A percentile compares a stretch with the other conserved stretches of the same genome.
Evolutionary conservation across 2,113 vertebrate genomes (phyloP).

Genomic region (Gavia stellata): DNA sequence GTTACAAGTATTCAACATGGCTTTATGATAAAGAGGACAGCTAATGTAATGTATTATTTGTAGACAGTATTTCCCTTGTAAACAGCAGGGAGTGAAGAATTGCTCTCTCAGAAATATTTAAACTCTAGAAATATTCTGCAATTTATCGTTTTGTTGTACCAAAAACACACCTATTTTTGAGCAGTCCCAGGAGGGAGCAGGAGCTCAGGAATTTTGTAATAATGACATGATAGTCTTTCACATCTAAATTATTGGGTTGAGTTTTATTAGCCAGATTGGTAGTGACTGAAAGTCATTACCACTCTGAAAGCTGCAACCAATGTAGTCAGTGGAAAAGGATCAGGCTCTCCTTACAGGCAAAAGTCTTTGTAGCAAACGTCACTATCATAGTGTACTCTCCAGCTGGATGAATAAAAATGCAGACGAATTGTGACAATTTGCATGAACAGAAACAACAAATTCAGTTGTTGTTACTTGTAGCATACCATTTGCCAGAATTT

Average conservation of each 20-base stretch:
- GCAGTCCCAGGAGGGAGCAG: not conserved
- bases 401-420: not conserved
- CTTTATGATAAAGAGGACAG: conserved; percentile 78
- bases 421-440: not conserved
- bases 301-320: not conserved
- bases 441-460: not conserved
- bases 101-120: conserved; percentile 73
- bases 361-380: not conserved
- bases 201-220: conserved; percentile 15
- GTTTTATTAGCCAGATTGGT: conserved; percentile 10
- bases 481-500: not conserved
- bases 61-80: conserved; percentile 75
- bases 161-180: conserved; percentile 33
- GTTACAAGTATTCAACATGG: conserved; percentile 77
- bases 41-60: conserved; percentile 81
- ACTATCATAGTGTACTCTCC: not conserved
- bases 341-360: not conserved
- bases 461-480: not conserved
- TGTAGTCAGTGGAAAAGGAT: not conserved
- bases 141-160: conserved; percentile 64
- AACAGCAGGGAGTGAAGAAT: conserved; percentile 77
- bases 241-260: not conserved
- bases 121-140: conserved; percentile 68
- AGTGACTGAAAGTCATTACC: conserved; percentile 19
- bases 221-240: not conserved